Conservation (phyloP, 2,888 invertebrate genomes). For the Plagiodera versicolora region DNA sequence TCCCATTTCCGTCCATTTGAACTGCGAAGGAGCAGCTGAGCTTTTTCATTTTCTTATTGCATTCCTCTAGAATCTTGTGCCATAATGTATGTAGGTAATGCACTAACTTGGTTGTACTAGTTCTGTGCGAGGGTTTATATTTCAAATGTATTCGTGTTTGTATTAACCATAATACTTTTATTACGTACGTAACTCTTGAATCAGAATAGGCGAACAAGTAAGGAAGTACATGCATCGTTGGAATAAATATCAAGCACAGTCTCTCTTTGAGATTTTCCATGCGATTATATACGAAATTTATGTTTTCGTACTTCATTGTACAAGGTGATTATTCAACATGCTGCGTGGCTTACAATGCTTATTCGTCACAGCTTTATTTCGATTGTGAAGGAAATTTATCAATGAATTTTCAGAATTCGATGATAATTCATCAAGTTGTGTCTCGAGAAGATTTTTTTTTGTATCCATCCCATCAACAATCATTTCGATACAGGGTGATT, state of each 20-base stretch:
- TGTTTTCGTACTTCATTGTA: slow-evolving; percentile 1
- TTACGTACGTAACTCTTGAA: slow-evolving; percentile 10
- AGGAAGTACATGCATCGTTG: not conserved
- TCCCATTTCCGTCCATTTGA: not conserved
- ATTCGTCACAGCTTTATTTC: too few species aligned
- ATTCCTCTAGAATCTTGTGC: slow-evolving; percentile 10
- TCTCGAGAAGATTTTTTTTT: too few species aligned
- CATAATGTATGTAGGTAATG: slow-evolving; percentile 11
- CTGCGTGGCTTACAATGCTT: too few species aligned
- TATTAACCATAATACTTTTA: slow-evolving; percentile 22
- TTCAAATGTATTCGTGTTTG: slow-evolving; percentile 13
- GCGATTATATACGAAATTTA: slow-evolving; percentile 6
- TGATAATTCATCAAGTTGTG: too few species aligned
- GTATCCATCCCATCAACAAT: too few species aligned
- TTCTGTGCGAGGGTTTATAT: slow-evolving; percentile 13
- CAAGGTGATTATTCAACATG: too few species aligned
- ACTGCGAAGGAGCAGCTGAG: not conserved
- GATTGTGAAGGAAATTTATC: too few species aligned
- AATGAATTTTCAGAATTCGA: too few species aligned
- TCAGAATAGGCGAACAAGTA: slow-evolving; percentile 5
- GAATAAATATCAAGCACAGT: not conserved
- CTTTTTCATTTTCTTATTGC: slow-evolving; percentile 8
- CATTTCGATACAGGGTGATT: too few species aligned
- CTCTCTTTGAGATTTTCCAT: not conserved
- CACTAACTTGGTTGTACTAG: slow-evolving; percentile 14